These are phyloP conservation scores for Bolborhynchus lineola DNA, from an alignment of 2,113 vertebrate genomes.

Conservation along the genomic window DNA sequence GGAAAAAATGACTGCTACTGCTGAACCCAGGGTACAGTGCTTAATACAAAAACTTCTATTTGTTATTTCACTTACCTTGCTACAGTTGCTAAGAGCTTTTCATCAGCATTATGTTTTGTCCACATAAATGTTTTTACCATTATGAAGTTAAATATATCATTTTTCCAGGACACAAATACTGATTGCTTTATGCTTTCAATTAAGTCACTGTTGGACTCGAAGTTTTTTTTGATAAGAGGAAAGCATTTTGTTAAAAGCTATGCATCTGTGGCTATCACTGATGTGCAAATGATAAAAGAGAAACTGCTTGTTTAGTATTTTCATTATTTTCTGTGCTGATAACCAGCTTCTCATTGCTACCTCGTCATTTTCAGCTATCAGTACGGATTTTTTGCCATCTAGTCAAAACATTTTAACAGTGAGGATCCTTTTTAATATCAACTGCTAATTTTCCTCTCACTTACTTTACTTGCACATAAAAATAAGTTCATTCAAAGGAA, in stretches of 20 bases:
- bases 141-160: neutral
- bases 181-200: neutral
- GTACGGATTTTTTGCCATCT: neutral
- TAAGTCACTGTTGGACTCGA: neutral
- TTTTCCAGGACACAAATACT: neutral
- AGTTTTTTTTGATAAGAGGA: fast-evolving
- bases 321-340: neutral
- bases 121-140: neutral
- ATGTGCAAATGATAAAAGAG: neutral
- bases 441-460: neutral
- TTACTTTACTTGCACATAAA: neutral
- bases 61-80: neutral
- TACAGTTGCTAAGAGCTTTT: neutral
- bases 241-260: neutral
- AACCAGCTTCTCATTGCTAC: neutral
- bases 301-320: neutral
- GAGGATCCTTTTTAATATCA: neutral
- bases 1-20: too few relatives aligned
- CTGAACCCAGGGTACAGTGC: too few relatives aligned
- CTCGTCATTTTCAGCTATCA: neutral
- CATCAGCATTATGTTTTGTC: neutral
- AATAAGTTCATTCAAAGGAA: neutral
- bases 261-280: neutral
- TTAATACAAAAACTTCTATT: neutral
- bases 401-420: neutral